Conservation (phyloP, 2,797 vertebrate species). For the Pempheris klunzingeri region DNA sequence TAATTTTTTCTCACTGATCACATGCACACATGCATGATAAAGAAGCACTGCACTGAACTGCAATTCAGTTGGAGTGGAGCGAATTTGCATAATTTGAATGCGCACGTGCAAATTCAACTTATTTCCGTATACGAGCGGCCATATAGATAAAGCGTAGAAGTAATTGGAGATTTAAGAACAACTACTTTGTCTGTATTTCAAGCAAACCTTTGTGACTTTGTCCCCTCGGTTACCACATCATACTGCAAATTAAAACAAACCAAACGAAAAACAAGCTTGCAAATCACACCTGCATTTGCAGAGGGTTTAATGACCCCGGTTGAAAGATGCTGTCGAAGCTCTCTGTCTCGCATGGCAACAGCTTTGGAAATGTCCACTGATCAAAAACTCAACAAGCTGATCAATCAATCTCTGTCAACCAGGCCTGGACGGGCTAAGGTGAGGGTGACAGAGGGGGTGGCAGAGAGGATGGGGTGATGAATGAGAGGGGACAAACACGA, state of each 20-base stretch:
- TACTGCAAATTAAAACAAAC: not conserved
- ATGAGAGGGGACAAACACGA: constrained; percentile 86
- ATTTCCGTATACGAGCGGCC: not conserved
- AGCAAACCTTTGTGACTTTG: not conserved
- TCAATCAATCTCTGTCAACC: constrained; percentile 85
- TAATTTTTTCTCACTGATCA: too few species aligned
- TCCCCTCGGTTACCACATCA: not conserved
- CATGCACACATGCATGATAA: too few species aligned
- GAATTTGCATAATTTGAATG: too few species aligned
- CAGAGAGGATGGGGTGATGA: constrained; percentile 82
- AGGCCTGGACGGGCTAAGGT: constrained; percentile 27
- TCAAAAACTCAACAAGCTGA: constrained; percentile 71
- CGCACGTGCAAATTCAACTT: not conserved
- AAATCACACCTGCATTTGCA: constrained; percentile 9
- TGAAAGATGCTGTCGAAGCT: constrained; percentile 66
- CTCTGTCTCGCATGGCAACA: constrained; percentile 50
- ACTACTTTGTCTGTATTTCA: not conserved
- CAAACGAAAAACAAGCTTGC: constrained; percentile 12
- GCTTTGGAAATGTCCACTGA: constrained; percentile 66
- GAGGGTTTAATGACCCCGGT: constrained; percentile 34
- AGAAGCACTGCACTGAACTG: not conserved
- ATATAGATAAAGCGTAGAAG: not conserved
- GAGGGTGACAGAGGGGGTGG: constrained; percentile 42
- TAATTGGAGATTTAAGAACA: not conserved
- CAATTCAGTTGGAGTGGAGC: too few species aligned